These are phyloP conservation scores for Bicyclus anynana DNA, from an alignment of 1,140 invertebrate genomes.

Conservation along the genomic window DNA sequence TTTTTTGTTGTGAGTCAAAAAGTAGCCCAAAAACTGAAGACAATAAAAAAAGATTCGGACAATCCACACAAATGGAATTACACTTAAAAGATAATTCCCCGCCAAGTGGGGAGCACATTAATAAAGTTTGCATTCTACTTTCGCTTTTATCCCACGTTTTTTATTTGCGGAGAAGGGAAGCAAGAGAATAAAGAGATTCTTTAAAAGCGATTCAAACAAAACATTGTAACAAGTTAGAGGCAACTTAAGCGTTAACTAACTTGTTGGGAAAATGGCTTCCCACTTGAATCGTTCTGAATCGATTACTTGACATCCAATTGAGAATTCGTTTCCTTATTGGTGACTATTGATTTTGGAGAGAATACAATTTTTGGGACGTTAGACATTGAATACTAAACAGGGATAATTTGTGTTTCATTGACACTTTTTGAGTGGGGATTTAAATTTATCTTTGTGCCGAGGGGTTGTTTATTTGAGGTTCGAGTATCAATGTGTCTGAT, in stretches of 20 bases:
- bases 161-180: not conserved
- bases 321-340: not conserved
- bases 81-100: not conserved
- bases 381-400: no score
- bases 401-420: no score
- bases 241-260: constrained; percentile 1
- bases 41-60: not conserved
- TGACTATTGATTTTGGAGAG: no score
- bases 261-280: not conserved
- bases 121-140: constrained; percentile 1
- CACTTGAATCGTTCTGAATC: not conserved
- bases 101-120: not conserved
- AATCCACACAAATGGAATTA: constrained; percentile 1
- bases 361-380: no score
- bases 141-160: not conserved
- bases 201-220: constrained; percentile 1
- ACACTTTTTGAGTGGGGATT: no score
- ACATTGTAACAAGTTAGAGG: not conserved
- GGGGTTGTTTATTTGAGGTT: no score
- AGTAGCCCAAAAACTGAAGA: not conserved
- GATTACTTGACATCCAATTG: not conserved
- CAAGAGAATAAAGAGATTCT: not conserved
- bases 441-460: no score
- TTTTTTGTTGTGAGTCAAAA: no score
- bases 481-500: no score